Evolutionary conservation across 2,888 invertebrate species (phyloP), one percentile per base, ranked within the genome.

Genomic region (Acanthosepion lycidas): DNA sequence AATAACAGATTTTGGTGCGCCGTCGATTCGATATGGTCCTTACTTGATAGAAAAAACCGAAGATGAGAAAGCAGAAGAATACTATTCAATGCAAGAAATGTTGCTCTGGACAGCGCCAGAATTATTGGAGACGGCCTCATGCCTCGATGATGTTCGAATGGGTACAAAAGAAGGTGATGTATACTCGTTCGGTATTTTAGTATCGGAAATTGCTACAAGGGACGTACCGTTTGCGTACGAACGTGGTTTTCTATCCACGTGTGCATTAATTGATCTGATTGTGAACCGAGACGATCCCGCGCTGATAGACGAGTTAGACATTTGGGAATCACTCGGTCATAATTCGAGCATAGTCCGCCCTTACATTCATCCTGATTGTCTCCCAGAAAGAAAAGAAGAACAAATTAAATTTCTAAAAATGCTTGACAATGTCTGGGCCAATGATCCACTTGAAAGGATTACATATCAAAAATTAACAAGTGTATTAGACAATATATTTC

Each of bases 81-180:
- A 33, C 48, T 33, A 6, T 20, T 4, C n/a, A 59, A 94, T 64
- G 42, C 33, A 94, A 15, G 94, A 55, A 51, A 0, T 20, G 59
- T 59, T 59, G 23, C 59, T 59, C 59, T 59, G 59, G 59, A 59
- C 59, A 59, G 59, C 59, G 20, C 59, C 97, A 64, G 97, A 97
- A 94, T 94, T 96, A 28, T 93, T 96, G 33, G n/a, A 28, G 94
- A 91, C 94, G 94, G 94, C 94, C 94, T 94, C 95, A 93, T 93
- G 91, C 91, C 93, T 96, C 33, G 95, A 95, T 95, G 95, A 95
- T 94, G 95, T 95, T 49, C 95, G 95, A 12, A 95, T 51, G 49
- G 96, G 96, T 55, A 96, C 96, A 12, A 95, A 95, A 95, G 96
- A 96, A 93, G 97, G 96, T 18, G 97, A 97, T 95, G 95, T 95